Percentiles rank a stretch among this genome's conserved stretches.
phyloP scores from a whole-genome alignment of 2,113 vertebrate genomes.

The Prunella himalayana region DNA sequence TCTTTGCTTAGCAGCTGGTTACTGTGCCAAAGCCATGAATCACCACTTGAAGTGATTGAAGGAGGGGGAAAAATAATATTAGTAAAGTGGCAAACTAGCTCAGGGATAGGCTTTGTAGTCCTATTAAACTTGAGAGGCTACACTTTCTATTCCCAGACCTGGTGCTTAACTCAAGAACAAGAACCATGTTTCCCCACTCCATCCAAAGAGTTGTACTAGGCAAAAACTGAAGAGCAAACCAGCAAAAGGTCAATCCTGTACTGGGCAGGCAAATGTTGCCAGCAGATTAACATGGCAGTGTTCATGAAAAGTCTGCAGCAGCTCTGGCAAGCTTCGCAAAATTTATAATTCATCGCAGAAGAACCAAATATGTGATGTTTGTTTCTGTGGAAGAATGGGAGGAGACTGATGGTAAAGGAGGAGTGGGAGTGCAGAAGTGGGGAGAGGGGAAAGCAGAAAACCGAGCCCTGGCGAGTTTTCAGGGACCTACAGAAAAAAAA shows the following conservation, averaged over 20 bases:
- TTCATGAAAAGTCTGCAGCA: neutral
- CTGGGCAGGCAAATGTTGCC: constrained; percentile 5
- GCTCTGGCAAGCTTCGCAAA: constrained; percentile 25
- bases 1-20: constrained; percentile 25
- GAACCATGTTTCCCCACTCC: neutral
- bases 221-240: constrained; percentile 17
- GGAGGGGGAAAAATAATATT: constrained; percentile 41
- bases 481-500: neutral
- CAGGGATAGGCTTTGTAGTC: constrained; percentile 23
- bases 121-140: constrained; percentile 53
- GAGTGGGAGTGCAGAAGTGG: neutral
- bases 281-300: constrained; percentile 7
- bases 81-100: constrained; percentile 31
- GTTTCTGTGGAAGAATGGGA: constrained; percentile 66
- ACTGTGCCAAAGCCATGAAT: constrained; percentile 18
- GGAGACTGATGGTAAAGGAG: constrained; percentile 65
- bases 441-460: constrained; percentile 8
- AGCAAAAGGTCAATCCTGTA: constrained; percentile 15
- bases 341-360: constrained; percentile 6
- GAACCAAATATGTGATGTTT: constrained; percentile 56
- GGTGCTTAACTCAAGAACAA: constrained; percentile 22
- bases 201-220: neutral
- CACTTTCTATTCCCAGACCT: constrained; percentile 35
- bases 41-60: constrained; percentile 27
- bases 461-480: neutral